Evolutionary conservation across 2,888 invertebrate genomes (phyloP).

Genomic region (Idaea aversata): DNA sequence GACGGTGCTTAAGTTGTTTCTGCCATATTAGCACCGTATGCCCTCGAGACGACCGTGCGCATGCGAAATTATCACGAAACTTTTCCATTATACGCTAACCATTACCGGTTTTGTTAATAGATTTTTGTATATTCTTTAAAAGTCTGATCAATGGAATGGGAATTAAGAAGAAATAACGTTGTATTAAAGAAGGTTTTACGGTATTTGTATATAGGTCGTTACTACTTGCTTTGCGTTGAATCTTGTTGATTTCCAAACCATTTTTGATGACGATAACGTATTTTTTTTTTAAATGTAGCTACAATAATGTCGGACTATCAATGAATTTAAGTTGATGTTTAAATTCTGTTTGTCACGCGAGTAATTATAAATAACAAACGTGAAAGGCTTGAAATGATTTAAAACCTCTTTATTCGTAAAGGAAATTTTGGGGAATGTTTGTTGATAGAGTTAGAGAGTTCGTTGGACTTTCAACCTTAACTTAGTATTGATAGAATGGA

Average conservation of each 20-base stretch:
- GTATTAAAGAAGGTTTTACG: conserved; percentile 43
- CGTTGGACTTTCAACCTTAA: conserved; percentile 16
- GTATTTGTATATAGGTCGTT: conserved; percentile 61
- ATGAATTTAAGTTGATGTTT: conserved; percentile 21
- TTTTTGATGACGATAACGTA: conserved; percentile 57
- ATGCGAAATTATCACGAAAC: conserved; percentile 56
- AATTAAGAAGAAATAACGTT: conserved; percentile 26
- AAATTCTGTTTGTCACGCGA: conserved; percentile 29
- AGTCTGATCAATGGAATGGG: conserved; percentile 39
- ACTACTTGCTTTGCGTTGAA: conserved; percentile 62
- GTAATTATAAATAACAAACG: conserved; percentile 25
- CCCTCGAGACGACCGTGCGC: conserved; percentile 71
- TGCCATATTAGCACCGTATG: conserved; percentile 36
- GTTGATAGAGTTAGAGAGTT: conserved; percentile 16
- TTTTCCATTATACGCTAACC: conserved; percentile 35
- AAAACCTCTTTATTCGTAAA: conserved; percentile 30
- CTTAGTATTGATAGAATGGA: background rate
- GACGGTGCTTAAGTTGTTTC: conserved; percentile 29
- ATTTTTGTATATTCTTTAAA: conserved; percentile 2
- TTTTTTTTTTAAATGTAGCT: conserved; percentile 50
- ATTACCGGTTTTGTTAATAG: conserved; percentile 37
- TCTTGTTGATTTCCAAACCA: conserved; percentile 71
- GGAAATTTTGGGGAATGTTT: conserved; percentile 15
- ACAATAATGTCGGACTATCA: conserved; percentile 37
- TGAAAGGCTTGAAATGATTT: conserved; percentile 26